A percentile compares a stretch with the other conserved stretches of the same genome.
phyloP scores from a whole-genome alignment of 2,888 invertebrate species.

The Drosophila imparisetae region DNA sequence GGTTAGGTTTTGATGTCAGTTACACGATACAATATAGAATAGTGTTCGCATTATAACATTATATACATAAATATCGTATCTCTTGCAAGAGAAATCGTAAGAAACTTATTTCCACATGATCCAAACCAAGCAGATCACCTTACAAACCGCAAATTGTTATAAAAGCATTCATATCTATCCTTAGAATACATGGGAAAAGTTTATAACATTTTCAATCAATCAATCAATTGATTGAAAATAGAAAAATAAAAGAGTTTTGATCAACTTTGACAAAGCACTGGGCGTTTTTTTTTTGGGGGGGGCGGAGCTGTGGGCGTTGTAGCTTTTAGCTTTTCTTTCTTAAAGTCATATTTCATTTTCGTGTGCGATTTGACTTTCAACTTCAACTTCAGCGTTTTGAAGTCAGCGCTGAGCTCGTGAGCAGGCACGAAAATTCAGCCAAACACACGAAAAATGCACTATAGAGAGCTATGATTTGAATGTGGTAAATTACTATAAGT shows the following conservation, averaged over 20 bases:
- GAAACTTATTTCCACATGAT: constrained; percentile 20
- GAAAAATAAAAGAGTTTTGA: neutral
- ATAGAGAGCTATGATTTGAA: constrained; percentile 14
- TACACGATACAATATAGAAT: constrained; percentile 5
- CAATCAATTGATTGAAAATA: neutral
- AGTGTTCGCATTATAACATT: constrained; percentile 6
- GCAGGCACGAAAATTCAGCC: constrained; percentile 26
- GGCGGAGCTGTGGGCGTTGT: constrained; percentile 17
- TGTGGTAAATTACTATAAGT: constrained; percentile 15
- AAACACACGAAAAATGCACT: neutral
- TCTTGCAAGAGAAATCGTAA: constrained; percentile 12
- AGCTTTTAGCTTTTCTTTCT: neutral
- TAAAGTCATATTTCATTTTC: constrained; percentile 27
- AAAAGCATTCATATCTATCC: neutral
- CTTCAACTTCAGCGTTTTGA: neutral
- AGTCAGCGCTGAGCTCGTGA: constrained; percentile 26
- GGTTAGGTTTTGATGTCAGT: constrained; percentile 12
- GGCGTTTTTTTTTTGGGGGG: constrained; percentile 1
- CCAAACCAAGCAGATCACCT: constrained; percentile 25
- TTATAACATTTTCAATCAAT: neutral
- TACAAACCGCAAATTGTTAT: constrained; percentile 17
- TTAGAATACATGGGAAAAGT: neutral
- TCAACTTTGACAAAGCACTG: constrained; percentile 7
- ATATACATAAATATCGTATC: constrained; percentile 10
- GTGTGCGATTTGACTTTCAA: constrained; percentile 52